phyloP scores from a whole-genome alignment of 2,113 vertebrate species.

The Litocranius walleri region DNA sequence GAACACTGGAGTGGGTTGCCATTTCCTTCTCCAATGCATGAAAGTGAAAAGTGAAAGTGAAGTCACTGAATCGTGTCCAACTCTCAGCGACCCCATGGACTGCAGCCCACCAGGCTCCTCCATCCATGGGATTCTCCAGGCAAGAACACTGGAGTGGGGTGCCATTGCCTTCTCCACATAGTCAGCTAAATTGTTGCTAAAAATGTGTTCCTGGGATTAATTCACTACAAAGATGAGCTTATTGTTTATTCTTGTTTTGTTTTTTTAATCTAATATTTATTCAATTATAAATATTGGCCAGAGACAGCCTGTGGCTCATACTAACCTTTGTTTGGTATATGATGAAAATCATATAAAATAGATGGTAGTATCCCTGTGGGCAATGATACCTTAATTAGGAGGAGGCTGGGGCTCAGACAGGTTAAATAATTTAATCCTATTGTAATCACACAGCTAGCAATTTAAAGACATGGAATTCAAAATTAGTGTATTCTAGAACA shows the following conservation, averaged over 20 bases:
- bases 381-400: background rate
- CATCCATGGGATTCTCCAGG: no score
- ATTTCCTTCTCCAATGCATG: no score
- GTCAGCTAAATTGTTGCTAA: background rate
- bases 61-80: no score
- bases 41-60: no score
- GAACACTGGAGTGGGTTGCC: no score
- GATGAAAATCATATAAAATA: background rate
- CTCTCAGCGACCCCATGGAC: no score
- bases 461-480: background rate
- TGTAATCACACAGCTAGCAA: background rate
- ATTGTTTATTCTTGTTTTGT: background rate
- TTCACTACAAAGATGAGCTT: background rate
- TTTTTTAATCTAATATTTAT: background rate
- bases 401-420: background rate
- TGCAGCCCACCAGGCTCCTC: no score
- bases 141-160: no score
- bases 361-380: background rate
- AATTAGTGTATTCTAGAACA: background rate
- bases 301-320: background rate
- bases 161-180: no score
- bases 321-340: background rate
- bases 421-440: background rate
- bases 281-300: background rate
- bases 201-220: background rate